These are phyloP conservation scores for Poeciliopsis occidentalis DNA, from an alignment of 2,113 vertebrate species.

Conservation along the genomic window DNA sequence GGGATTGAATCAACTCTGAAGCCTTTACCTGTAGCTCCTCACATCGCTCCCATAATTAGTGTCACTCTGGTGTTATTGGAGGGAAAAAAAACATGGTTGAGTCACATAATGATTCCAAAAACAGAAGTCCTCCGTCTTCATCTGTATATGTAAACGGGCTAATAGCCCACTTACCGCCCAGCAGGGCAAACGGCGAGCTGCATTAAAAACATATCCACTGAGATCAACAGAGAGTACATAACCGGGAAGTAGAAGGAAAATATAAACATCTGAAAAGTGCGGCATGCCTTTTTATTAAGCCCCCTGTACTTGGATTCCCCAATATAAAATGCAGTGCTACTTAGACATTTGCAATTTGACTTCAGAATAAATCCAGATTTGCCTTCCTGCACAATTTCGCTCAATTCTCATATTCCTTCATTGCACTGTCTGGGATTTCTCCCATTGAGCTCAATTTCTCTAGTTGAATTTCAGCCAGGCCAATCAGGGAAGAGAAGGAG, in stretches of 20 bases:
- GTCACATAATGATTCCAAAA: slow-evolving; percentile 57
- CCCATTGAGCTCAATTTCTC: no score
- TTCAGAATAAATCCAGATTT: background rate
- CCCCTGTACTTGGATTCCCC: background rate
- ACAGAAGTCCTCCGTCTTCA: slow-evolving; percentile 46
- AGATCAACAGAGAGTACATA: background rate
- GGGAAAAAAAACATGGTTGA: slow-evolving; percentile 31
- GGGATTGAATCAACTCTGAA: slow-evolving; percentile 54
- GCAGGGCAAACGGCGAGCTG: background rate
- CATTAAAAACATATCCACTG: background rate
- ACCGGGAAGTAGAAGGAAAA: no score
- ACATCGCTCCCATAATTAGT: slow-evolving; percentile 58
- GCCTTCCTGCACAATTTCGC: no score
- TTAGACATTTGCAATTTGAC: background rate
- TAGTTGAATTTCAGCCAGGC: no score
- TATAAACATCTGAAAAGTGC: background rate
- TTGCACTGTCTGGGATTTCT: no score
- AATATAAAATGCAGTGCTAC: background rate
- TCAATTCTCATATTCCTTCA: no score
- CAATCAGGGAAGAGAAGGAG: no score
- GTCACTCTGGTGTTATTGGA: slow-evolving; percentile 69
- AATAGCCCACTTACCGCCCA: background rate
- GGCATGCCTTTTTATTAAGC: background rate
- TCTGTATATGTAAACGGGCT: slow-evolving; percentile 38
- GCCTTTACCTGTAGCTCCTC: slow-evolving; percentile 56